Base-by-base conservation (phyloP, 2,888 invertebrate genomes). In the Campoplex nolae region DNA sequence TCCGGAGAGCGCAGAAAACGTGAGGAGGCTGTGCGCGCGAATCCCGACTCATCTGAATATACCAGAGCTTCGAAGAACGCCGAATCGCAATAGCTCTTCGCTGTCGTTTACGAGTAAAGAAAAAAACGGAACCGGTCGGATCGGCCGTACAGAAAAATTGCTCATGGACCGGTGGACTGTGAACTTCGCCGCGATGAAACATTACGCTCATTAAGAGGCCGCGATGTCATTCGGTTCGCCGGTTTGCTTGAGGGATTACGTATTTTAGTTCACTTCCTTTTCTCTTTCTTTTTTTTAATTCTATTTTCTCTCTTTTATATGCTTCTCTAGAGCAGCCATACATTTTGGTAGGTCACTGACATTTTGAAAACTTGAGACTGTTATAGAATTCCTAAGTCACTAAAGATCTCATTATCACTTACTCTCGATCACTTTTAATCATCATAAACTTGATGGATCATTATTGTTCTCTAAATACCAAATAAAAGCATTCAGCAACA, bases 41-140 rank as follows among this genome's bases (percentile, higher is more conserved):
- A 58, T 11, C 42, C 71, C 32, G 84, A 89, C 91, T 91, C 90
- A 91, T 91, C 91, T 91, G 91, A 91, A 91, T 91, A 90, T 89
- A 90, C 90, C 83, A 90, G 90, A 88, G 88, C 89, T 51, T 45
- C 58, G 32, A 51, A 51, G 87, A 88, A 88, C 82, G 32, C 85
- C 89, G 87, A 90, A 89, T 87, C 74, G 89, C 82, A 87, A 88
- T 86, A 90, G 91, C 90, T 83, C 82, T 56, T 42, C 68, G 62
- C n/a, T 51, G 56, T 48, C 23, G 58, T 78, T 56, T 56, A 13
- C 3, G 18, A 51, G 56, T 9, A 48, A 76, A 70, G 76, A 70
- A 13, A 70, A 48, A 18, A 32, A 71, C 58, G 32, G 68, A 84
- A 86, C 86, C 80, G 84, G 83, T 86, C 84, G 77, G 73, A 70